Base-by-base conservation (phyloP, 2,797 vertebrate species). In the Valencia hispanica region DNA sequence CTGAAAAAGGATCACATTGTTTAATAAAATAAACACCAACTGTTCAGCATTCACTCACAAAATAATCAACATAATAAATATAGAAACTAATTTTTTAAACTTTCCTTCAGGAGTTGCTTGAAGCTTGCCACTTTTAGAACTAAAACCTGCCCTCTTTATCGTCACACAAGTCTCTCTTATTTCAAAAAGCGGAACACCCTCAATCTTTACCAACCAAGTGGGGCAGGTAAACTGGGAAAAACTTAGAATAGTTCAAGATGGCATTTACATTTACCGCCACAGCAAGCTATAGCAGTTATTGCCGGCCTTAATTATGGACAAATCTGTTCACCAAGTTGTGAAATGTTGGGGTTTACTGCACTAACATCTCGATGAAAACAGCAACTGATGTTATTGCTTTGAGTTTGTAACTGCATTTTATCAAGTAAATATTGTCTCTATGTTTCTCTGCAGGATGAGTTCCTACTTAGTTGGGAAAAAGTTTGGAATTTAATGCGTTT, bases 11-110 rank as follows among this genome's bases (percentile, higher is more conserved):
- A 68, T 70, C 48, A 81, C 45, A 84, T 9, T 43, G 30, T 71
- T 66, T 41, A 75, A 57, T 17, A 66, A 81, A 51, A 69, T 71
- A 27, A 68, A 72, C 70, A 78, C 47, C 47, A 68, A 63, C n/a
- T 69, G 39, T 27, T 79, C 9, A 68, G 14, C 45, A 63, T 63
- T 57, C 0, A 32, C 70, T 57, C 39, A 79, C n/a, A 82, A 51
- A 59, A 48, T 18, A 17, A 14, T 61, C 9, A 61, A 73, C 68
- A 78, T 69, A 4, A 57, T 41, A 55, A 78, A 25, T 63, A 69
- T 48, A 68, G 72, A 18, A 68, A 72, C 39, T 70, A 2, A 66
- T 5, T 34, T 81, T 39, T 72, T n/a, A n/a, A n/a, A 47, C 63
- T 27, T 48, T 57, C 57, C 63, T 57, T 50, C 47, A 70, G 45